Percentiles rank a stretch among this genome's conserved stretches.
Evolutionary conservation across 2,113 vertebrate species (phyloP).

Genomic region (Cyprinodon tularosa): DNA sequence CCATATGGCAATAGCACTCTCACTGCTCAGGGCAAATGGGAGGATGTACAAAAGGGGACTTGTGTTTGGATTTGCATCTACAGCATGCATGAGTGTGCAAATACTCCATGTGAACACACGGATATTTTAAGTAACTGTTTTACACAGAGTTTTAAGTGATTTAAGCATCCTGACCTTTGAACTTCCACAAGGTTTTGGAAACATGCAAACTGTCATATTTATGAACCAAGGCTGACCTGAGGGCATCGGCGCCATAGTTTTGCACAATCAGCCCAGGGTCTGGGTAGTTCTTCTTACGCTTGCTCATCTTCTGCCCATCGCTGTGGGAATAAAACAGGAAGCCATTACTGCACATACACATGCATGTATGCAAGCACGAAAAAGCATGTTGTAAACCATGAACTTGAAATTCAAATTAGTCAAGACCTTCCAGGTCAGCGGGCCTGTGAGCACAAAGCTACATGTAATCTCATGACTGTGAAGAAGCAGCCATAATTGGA

Average conservation of each 20-base stretch:
- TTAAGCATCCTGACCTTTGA: constrained; percentile 34
- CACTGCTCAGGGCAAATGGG: constrained; percentile 60
- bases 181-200: constrained; percentile 14
- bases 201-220: constrained; percentile 6
- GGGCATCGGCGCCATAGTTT: constrained; percentile 92
- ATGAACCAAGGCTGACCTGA: constrained; percentile 83
- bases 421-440: constrained; percentile 75
- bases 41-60: constrained; percentile 27
- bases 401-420: constrained; percentile 68
- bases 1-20: constrained; percentile 70
- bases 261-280: constrained; percentile 88
- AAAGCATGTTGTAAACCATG: constrained; percentile 55
- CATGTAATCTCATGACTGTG: constrained; percentile 50
- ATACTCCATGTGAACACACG: constrained; percentile 10
- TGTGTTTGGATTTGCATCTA: constrained; percentile 21
- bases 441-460: constrained; percentile 51
- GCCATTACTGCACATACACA: constrained; percentile 52
- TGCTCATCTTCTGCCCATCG: constrained; percentile 99
- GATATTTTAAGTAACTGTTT: neutral
- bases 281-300: constrained; percentile 98
- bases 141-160: constrained; percentile 11
- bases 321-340: constrained; percentile 73
- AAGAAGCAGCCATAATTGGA: constrained; percentile 41
- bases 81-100: constrained; percentile 9
- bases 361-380: constrained; percentile 36